Conservation (phyloP, 37 sponge, comb jelly and placozoan genomes). For the Lycopodina hypogea region DNA sequence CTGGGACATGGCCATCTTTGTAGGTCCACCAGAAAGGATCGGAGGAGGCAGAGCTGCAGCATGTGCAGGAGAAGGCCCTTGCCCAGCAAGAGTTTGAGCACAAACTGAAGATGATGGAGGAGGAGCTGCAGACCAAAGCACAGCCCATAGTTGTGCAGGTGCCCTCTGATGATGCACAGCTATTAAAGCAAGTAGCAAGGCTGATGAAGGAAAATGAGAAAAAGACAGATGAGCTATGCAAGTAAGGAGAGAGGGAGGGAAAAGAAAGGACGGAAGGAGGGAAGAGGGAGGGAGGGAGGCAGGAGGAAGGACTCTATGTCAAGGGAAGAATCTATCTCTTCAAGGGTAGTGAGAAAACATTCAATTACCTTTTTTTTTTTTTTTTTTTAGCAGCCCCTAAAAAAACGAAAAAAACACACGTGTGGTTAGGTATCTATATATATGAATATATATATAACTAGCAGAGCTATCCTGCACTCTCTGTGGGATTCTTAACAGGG, state of each 20-base stretch:
- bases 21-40: constrained; percentile 48
- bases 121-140: constrained; percentile 23
- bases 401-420: too few relatives aligned
- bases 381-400: too few relatives aligned
- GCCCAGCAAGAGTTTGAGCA: constrained; percentile 47
- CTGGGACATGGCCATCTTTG: background rate
- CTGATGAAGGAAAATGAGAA: constrained; percentile 33
- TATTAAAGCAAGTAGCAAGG: constrained; percentile 22
- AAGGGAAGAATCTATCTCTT: background rate
- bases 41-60: constrained; percentile 43
- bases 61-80: constrained; percentile 40
- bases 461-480: too few relatives aligned
- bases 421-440: too few relatives aligned
- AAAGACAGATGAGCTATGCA: constrained; percentile 50
- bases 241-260: constrained; percentile 6
- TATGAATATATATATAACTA: too few relatives aligned
- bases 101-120: constrained; percentile 36
- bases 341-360: background rate
- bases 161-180: constrained; percentile 29
- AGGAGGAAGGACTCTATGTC: too few relatives aligned
- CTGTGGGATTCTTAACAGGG: too few relatives aligned
- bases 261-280: background rate
- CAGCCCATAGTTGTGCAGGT: background rate
- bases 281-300: background rate
- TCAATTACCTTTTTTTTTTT: background rate